Percentiles rank a stretch among this genome's conserved stretches.
These are phyloP conservation scores for Spheniscus humboldti DNA, from an alignment of 2,797 vertebrate species.

Conservation along the genomic window DNA sequence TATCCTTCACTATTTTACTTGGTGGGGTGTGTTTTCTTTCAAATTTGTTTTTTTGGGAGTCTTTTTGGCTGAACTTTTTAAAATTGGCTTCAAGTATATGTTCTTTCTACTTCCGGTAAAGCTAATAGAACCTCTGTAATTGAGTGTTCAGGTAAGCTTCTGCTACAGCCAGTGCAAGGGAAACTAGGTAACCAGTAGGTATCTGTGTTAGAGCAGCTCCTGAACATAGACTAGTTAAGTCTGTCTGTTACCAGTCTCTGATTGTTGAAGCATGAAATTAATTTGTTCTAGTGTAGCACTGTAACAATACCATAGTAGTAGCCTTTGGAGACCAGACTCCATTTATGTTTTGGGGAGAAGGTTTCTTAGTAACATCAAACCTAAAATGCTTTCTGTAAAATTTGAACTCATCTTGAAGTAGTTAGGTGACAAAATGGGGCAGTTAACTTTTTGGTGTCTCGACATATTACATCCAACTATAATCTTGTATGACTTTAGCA, in stretches of 20 bases:
- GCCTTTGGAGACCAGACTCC: not conserved
- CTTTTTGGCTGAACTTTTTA: slow-evolving; percentile 7
- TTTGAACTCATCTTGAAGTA: not conserved
- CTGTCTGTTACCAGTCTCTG: not conserved
- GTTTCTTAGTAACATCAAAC: not conserved
- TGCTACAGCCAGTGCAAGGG: not conserved
- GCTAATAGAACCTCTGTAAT: not conserved
- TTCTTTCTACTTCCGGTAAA: slow-evolving; percentile 9
- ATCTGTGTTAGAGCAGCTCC: not conserved
- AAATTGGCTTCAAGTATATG: not conserved
- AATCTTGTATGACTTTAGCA: not conserved
- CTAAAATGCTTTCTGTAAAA: not conserved
- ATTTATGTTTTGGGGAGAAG: not conserved
- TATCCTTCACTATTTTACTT: slow-evolving; percentile 79
- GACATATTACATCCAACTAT: not conserved
- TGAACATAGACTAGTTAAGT: not conserved
- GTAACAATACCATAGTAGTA: not conserved
- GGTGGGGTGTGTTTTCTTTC: slow-evolving; percentile 52
- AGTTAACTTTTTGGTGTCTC: not conserved
- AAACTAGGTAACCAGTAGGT: not conserved
- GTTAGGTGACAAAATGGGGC: not conserved
- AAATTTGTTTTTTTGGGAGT: not conserved
- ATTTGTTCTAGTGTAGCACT: not conserved
- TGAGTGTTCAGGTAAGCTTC: slow-evolving; percentile 38
- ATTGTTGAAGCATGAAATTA: not conserved